These are phyloP conservation scores for Premnoplex brunnescens DNA, from an alignment of 2,797 vertebrate genomes.

Conservation along the genomic window DNA sequence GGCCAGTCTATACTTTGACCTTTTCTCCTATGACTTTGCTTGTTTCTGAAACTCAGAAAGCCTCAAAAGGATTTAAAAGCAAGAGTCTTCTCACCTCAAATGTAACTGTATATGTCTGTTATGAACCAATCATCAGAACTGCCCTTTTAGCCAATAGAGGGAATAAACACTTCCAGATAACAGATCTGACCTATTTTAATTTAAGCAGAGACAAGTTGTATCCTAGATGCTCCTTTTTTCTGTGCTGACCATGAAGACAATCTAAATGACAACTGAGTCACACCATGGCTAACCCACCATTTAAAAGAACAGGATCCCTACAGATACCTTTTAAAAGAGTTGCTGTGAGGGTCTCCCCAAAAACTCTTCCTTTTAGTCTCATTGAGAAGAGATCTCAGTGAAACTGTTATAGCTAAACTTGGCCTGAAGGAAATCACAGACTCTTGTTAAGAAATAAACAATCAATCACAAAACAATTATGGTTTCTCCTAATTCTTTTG, in stretches of 20 bases:
- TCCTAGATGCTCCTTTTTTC: not conserved
- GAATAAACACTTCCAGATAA: not conserved
- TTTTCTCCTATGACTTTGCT: not conserved
- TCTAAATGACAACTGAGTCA: not conserved
- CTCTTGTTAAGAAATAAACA: not conserved
- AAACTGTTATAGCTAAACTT: not conserved
- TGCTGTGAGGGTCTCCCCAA: not conserved
- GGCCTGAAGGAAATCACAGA: not conserved
- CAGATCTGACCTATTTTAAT: not conserved
- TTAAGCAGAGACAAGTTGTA: not conserved
- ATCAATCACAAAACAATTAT: not conserved
- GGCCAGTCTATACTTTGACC: not conserved
- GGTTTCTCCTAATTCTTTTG: not conserved
- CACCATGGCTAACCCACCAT: not conserved
- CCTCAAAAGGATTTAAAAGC: not conserved
- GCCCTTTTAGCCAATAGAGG: not conserved
- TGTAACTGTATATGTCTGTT: not conserved
- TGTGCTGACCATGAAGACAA: not conserved
- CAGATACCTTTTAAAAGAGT: not conserved
- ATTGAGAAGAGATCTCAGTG: not conserved
- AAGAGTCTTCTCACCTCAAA: not conserved
- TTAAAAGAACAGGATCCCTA: not conserved
- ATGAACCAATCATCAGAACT: not conserved
- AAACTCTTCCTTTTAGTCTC: not conserved
- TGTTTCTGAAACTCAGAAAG: not conserved